A percentile compares a stretch with the other conserved stretches of the same genome.
phyloP scores from a whole-genome alignment of 1,140 invertebrate species.

The Procambarus clarkii region DNA sequence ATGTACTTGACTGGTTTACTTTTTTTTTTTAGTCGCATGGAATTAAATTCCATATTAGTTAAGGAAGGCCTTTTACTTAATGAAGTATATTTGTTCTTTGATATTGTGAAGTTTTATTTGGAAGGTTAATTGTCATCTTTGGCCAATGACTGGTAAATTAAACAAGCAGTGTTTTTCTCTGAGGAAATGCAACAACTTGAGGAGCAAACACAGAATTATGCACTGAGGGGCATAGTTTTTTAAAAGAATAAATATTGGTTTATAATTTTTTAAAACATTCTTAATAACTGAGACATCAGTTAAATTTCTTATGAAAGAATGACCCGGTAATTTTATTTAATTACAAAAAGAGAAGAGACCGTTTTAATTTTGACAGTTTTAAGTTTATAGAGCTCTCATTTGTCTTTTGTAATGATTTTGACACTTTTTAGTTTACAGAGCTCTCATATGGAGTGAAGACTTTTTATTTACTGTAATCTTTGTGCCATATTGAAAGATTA shows the following conservation, averaged over 20 bases:
- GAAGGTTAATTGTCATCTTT: constrained; percentile 12
- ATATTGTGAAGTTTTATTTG: constrained; percentile 1
- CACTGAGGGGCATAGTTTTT: constrained; percentile 2
- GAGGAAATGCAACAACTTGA: background rate
- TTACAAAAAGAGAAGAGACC: no score
- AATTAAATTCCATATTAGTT: constrained; percentile 18
- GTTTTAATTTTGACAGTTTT: background rate
- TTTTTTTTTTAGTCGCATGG: constrained; percentile 6
- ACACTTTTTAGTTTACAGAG: background rate
- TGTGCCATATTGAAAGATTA: constrained; percentile 47
- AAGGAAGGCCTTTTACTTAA: constrained; percentile 61
- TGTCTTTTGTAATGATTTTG: background rate
- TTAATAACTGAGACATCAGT: background rate
- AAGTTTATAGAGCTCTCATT: background rate
- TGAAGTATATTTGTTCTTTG: constrained; percentile 5
- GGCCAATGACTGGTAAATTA: constrained; percentile 2
- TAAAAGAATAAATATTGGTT: background rate
- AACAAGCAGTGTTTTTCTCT: background rate
- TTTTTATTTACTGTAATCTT: constrained; percentile 24
- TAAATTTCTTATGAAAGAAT: background rate
- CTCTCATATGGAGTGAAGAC: background rate
- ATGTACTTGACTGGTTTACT: constrained; percentile 9
- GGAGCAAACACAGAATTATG: background rate
- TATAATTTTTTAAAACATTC: background rate
- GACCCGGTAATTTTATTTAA: background rate